Base-by-base conservation (phyloP, 2,888 invertebrate genomes). In the Thera obeliscata region DNA sequence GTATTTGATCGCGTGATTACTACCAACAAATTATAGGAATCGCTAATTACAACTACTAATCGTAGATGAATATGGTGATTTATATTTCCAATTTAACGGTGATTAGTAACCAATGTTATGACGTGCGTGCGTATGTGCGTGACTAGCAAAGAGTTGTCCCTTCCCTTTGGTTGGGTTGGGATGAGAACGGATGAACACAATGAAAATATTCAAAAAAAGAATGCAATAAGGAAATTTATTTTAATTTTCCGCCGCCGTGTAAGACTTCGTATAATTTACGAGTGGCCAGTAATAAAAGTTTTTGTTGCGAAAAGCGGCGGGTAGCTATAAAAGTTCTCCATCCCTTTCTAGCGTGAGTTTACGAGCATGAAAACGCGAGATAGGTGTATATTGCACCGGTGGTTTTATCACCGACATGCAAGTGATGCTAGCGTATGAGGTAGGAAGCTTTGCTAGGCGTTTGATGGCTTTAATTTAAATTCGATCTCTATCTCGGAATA, bases 251-350 rank as follows among this genome's bases (percentile, higher is more conserved):
- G 64, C 66, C 81, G 71, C 80, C 76, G 72, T 80, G 79, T 81
- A 87, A 87, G 86, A 86, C 86, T 87, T 83, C 87, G 87, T 88
- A 83, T 83, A 90, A 89, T 92, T 91, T 92, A 92, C 90, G 91
- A 90, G 87, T 86, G 81, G 87, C 86, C 82, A 80, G 89, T 86
- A 87, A 88, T 91, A 90, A 92, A 92, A 91, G 83, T 90, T 91
- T 93, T 92, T 92, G 91, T 90, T 87, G 87, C 87, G 87, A 88
- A 89, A 90, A 90, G 85, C 88, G 87, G 81, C 86, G 77, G 80
- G 72, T 83, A 46, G 65, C 85, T 82, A 88, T 91, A 91, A 92
- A 92, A 85, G 77, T 78, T 73, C 70, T 78, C 84, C 80, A 78
- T 91, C 91, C 84, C 88, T 84, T 84, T 90, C 88, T 82, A 69